These are phyloP conservation scores for Callosobruchus maculatus DNA, from an alignment of 2,888 invertebrate species.

Conservation along the genomic window DNA sequence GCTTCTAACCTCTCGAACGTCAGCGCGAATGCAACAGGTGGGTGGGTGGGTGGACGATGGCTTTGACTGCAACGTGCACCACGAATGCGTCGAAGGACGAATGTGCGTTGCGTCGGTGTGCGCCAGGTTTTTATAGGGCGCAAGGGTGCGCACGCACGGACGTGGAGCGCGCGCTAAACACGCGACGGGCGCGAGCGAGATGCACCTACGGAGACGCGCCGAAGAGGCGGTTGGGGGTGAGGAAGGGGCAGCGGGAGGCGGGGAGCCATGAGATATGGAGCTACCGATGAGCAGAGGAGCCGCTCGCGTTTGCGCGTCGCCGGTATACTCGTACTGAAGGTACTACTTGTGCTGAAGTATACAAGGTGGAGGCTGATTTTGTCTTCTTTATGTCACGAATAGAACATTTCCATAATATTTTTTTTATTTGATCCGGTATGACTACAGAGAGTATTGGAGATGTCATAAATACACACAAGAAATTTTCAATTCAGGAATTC, in stretches of 20 bases:
- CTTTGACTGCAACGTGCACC: background rate
- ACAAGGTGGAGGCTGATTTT: background rate
- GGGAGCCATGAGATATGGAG: background rate
- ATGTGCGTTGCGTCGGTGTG: background rate
- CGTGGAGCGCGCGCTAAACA: slow-evolving; percentile 46
- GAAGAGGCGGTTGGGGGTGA: background rate
- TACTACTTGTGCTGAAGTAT: background rate
- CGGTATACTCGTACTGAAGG: background rate
- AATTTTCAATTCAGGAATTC: too few relatives aligned
- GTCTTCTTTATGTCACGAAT: too few relatives aligned
- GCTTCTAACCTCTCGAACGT: background rate
- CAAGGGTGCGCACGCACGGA: slow-evolving; percentile 7
- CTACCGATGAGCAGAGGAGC: background rate
- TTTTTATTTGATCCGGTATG: too few relatives aligned
- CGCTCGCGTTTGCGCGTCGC: background rate
- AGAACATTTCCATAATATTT: too few relatives aligned
- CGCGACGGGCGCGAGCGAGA: slow-evolving; percentile 36
- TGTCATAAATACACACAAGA: too few relatives aligned
- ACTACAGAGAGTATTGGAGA: too few relatives aligned
- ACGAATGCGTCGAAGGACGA: background rate
- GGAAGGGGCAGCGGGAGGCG: background rate
- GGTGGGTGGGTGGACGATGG: background rate
- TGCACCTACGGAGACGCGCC: background rate
- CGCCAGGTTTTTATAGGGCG: slow-evolving; percentile 1
- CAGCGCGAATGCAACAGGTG: background rate